Evolutionary conservation across 2,797 vertebrate species (phyloP), one percentile per base, ranked within the genome.

Genomic region (Sebastes diploproa): DNA sequence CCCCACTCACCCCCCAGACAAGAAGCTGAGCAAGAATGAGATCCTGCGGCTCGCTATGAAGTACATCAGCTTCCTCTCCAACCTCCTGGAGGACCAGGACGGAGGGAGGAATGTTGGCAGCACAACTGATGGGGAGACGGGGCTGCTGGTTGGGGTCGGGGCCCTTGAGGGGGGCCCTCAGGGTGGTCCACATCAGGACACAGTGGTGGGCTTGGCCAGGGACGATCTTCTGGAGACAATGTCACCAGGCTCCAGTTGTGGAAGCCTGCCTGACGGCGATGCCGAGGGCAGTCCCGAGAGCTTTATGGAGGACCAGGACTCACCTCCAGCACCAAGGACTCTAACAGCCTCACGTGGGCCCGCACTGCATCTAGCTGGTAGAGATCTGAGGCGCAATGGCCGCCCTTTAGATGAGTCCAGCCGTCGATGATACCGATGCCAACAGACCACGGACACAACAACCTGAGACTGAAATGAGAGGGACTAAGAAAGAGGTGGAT

Each of bases 241-340:
- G 92, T 98, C 98, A 6, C 97, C 97, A 11, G 96, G 97, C 82
- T 98, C 97, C 63, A 98, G 97, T 94, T 98, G 97, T 50, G 98
- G 97, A 65, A 98, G 98, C 61, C 96, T 97, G 62, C 94, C 97
- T 71, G 98, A 98, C 0, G 98, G 97, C 0, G 97, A 96, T 2
- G 97, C 96, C 2, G 97, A 96, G 2, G 97, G 96, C 25, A 98
- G 97, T 89, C 97, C 98, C 0, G 98, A 97, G 89, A 98, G 98
- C 94, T 98, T 97, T 90, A 96, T 96, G 3, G 98, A 98, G 77
- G 98, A 98, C 75, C 97, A 97, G 1, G 97, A 97, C 78, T 91
- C 96, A 2, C 94, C 95, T 74, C 93, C 94, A 11, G 89, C 89
- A 78, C 86, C 78, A 75, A 96, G 94, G 95, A 97, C 76, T 89